phyloP scores from a whole-genome alignment of 2,113 vertebrate genomes.

The Dipodomys merriami region DNA sequence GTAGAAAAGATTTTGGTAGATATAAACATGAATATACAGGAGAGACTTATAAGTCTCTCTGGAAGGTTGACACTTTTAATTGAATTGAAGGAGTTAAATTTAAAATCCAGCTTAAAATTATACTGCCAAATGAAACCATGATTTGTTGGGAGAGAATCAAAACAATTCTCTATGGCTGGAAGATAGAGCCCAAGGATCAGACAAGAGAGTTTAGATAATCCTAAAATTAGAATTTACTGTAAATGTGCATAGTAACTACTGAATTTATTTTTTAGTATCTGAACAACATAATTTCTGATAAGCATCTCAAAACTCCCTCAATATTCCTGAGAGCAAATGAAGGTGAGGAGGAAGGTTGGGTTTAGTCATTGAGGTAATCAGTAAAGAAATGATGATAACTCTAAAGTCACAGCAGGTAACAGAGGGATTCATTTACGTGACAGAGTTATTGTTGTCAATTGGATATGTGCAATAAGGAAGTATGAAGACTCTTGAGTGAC shows the following conservation, averaged over 20 bases:
- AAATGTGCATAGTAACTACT: background rate
- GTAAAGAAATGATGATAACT: background rate
- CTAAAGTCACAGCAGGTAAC: background rate
- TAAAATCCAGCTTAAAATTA: background rate
- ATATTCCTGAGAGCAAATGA: background rate
- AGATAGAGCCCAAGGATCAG: background rate
- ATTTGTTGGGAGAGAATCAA: background rate
- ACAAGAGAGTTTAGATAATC: background rate
- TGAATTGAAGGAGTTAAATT: background rate
- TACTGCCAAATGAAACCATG: background rate
- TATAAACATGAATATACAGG: background rate
- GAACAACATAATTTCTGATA: background rate
- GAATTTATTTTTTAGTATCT: background rate
- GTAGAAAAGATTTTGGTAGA: background rate
- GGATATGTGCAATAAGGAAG: background rate
- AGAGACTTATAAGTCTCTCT: too few relatives aligned
- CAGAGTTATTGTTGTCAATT: background rate
- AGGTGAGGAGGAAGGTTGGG: background rate
- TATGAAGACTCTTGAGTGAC: background rate
- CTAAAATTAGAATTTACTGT: constrained; percentile 27
- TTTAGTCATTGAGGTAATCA: background rate
- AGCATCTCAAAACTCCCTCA: background rate
- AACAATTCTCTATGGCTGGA: background rate
- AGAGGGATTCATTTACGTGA: background rate
- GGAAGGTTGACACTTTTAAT: background rate